Conservation (phyloP, 2,113 vertebrate genomes). For the Dromas ardeola region DNA sequence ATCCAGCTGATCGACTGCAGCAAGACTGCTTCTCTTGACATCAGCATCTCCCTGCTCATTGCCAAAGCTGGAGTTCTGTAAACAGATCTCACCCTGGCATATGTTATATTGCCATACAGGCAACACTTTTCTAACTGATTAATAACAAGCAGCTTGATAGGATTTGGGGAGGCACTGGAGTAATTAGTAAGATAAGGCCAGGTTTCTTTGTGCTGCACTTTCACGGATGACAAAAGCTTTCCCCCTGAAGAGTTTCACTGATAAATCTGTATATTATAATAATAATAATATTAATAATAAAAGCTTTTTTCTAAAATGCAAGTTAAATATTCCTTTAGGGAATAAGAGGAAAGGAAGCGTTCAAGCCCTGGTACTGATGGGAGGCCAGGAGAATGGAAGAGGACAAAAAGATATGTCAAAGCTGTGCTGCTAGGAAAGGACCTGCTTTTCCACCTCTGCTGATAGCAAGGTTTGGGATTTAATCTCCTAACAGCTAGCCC, state of each 20-base stretch:
- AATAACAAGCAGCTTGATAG: constrained; percentile 60
- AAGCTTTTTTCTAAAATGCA: constrained; percentile 40
- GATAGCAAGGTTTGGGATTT: neutral
- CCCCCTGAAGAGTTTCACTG: constrained; percentile 52
- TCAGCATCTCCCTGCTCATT: neutral
- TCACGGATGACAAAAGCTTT: constrained; percentile 63
- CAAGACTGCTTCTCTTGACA: neutral
- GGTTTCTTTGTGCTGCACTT: constrained; percentile 64
- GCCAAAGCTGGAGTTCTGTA: constrained; percentile 36
- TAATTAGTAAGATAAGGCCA: constrained; percentile 73
- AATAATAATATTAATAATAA: constrained; percentile 41
- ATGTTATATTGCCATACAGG: constrained; percentile 15
- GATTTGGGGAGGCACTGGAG: constrained; percentile 63
- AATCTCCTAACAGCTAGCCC: neutral
- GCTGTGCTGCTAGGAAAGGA: neutral
- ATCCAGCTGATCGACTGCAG: neutral
- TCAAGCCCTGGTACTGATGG: neutral
- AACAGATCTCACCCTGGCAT: constrained; percentile 41
- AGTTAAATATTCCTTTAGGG: constrained; percentile 32
- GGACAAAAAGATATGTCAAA: neutral
- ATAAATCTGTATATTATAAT: constrained; percentile 65
- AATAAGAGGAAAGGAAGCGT: neutral
- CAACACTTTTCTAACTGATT: constrained; percentile 58
- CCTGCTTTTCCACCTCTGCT: neutral
- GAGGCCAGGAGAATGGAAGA: neutral